phyloP scores from a whole-genome alignment of 2,888 invertebrate genomes.

The Harmothoe impar region DNA sequence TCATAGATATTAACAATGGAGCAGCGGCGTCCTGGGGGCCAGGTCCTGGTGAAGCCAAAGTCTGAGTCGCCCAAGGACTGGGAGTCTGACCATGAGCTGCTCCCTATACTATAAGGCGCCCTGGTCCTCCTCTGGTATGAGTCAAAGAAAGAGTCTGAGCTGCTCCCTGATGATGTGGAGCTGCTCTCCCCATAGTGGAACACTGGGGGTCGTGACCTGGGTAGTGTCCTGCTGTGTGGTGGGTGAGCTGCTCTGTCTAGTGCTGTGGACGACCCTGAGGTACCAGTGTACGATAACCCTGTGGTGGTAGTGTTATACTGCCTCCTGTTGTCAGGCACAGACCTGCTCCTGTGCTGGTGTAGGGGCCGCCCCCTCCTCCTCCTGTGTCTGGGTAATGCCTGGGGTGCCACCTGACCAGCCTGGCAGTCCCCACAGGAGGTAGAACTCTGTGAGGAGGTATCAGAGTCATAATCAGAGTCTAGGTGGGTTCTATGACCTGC shows the following conservation, averaged over 20 bases:
- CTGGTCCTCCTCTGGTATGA: neutral
- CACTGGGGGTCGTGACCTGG: neutral
- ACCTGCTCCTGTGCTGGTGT: neutral
- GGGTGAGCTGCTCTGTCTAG: neutral
- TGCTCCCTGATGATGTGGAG: neutral
- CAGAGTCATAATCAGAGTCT: neutral
- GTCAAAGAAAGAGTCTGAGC: slow-evolving; percentile 49
- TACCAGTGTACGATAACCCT: neutral
- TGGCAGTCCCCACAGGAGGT: neutral
- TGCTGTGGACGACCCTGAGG: neutral
- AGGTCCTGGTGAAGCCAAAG: slow-evolving; percentile 4
- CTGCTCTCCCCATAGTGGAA: slow-evolving; percentile 9
- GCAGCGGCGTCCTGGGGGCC: slow-evolving; percentile 37
- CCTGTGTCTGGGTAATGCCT: too few relatives aligned
- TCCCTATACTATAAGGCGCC: neutral
- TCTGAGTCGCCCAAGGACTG: slow-evolving; percentile 45
- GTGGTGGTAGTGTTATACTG: neutral
- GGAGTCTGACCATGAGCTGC: slow-evolving; percentile 45
- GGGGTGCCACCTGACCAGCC: neutral
- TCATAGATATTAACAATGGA: slow-evolving; percentile 37
- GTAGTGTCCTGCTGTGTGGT: neutral
- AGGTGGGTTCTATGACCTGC: neutral
- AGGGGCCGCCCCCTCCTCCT: too few relatives aligned
- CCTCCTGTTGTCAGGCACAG: neutral
- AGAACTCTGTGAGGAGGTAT: neutral